Evolutionary conservation across 1,140 invertebrate species (phyloP).

Genomic region (Drosophila nannoptera): DNA sequence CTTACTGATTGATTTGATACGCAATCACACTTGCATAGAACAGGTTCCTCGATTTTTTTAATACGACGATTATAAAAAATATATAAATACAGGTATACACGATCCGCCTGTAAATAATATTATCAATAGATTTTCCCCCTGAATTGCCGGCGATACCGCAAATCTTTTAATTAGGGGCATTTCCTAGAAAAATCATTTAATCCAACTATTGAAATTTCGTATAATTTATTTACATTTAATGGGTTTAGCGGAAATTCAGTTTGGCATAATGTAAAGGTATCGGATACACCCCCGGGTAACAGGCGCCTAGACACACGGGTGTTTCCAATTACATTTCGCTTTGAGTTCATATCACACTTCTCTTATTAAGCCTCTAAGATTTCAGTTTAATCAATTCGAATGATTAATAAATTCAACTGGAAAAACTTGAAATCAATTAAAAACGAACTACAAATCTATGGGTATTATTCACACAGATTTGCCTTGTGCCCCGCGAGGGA

Average conservation of each 20-base stretch:
- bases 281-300: neutral
- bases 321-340: no score
- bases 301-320: neutral
- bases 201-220: neutral
- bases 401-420: no score
- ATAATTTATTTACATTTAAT: neutral
- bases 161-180: constrained; percentile 10
- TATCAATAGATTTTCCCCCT: neutral
- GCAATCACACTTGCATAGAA: constrained; percentile 1
- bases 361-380: no score
- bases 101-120: constrained; percentile 18
- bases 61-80: constrained; percentile 25
- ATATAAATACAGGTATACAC: constrained; percentile 12
- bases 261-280: no score
- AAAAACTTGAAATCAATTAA: no score
- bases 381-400: no score
- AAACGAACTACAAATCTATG: no score
- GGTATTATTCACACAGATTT: no score
- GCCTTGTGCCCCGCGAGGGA: no score
- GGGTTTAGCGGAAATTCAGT: neutral
- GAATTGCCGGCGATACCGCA: constrained; percentile 29
- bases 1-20: constrained; percentile 27
- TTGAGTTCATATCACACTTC: no score
- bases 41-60: neutral
- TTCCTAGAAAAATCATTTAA: constrained; percentile 1